phyloP scores from a whole-genome alignment of 2,888 invertebrate genomes.

The Blastobasis adustella region DNA sequence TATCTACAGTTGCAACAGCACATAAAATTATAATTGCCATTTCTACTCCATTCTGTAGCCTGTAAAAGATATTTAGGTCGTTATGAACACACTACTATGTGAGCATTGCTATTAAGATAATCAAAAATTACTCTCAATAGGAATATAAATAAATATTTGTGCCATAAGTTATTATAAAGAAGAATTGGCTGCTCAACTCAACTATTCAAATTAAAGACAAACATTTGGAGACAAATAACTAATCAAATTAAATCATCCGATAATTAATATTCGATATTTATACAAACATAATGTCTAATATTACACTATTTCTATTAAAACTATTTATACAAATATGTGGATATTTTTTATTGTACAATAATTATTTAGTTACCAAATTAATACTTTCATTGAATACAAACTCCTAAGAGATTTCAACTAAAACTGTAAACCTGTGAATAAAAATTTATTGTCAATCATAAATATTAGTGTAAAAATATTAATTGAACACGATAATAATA shows the following conservation, averaged over 20 bases:
- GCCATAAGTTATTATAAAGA: too few species aligned
- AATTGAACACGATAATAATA: slow-evolving; percentile 1
- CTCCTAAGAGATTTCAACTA: slow-evolving; percentile 15
- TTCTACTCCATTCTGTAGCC: too few species aligned
- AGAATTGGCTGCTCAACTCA: too few species aligned
- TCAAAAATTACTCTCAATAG: too few species aligned
- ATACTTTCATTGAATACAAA: slow-evolving; percentile 61
- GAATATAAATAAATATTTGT: too few species aligned
- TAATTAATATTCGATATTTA: background rate
- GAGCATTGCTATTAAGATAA: too few species aligned
- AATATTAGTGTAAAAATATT: slow-evolving; percentile 9
- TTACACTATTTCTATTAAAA: slow-evolving; percentile 6
- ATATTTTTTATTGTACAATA: slow-evolving; percentile 12
- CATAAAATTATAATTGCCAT: too few species aligned
- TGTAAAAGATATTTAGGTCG: too few species aligned
- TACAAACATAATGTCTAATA: background rate
- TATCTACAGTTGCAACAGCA: too few species aligned
- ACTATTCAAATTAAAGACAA: too few species aligned
- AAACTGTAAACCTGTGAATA: slow-evolving; percentile 21
- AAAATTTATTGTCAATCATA: slow-evolving; percentile 39
- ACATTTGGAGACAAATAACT: too few species aligned
- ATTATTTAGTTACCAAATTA: slow-evolving; percentile 29
- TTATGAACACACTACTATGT: too few species aligned
- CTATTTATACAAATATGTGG: slow-evolving; percentile 8
- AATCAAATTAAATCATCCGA: background rate